These are phyloP conservation scores for Callitettix versicolor DNA, from an alignment of 1,140 invertebrate species.

Conservation along the genomic window DNA sequence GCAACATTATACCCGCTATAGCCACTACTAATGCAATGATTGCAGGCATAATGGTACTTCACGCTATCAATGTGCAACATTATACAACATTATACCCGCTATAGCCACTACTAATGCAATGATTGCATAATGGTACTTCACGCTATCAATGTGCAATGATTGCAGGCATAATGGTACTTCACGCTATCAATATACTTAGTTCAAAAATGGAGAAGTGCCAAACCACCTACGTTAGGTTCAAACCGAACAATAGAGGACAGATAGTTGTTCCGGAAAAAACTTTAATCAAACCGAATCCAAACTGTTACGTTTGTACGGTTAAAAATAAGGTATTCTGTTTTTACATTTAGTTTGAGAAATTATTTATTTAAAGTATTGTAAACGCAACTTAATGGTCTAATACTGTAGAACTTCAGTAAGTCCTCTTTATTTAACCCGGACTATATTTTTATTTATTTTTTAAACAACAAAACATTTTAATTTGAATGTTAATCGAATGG, in stretches of 20 bases:
- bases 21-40: slow-evolving; percentile 98
- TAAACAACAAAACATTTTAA: too few relatives aligned
- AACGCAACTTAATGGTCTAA: background rate
- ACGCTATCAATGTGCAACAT: slow-evolving; percentile 74
- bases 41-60: slow-evolving; percentile 84
- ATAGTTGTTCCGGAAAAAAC: slow-evolving; percentile 57
- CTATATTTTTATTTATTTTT: too few relatives aligned
- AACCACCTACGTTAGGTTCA: slow-evolving; percentile 60
- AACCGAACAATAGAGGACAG: slow-evolving; percentile 55
- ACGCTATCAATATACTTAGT: slow-evolving; percentile 72
- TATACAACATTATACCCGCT: slow-evolving; percentile 94
- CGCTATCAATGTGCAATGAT: slow-evolving; percentile 79
- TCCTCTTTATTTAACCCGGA: too few relatives aligned
- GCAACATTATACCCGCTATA: slow-evolving; percentile 96
- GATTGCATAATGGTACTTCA: slow-evolving; percentile 83
- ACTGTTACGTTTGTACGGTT: slow-evolving; percentile 76
- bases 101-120: slow-evolving; percentile 98
- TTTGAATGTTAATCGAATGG: too few relatives aligned
- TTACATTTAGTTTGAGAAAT: background rate
- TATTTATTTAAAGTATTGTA: background rate
- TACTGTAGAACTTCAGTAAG: background rate
- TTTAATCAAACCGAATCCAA: slow-evolving; percentile 57
- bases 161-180: slow-evolving; percentile 84
- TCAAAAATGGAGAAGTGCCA: slow-evolving; percentile 57
- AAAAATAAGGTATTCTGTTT: slow-evolving; percentile 72